Conservation (phyloP, 2,888 invertebrate species). For the Xanthia togata region DNA sequence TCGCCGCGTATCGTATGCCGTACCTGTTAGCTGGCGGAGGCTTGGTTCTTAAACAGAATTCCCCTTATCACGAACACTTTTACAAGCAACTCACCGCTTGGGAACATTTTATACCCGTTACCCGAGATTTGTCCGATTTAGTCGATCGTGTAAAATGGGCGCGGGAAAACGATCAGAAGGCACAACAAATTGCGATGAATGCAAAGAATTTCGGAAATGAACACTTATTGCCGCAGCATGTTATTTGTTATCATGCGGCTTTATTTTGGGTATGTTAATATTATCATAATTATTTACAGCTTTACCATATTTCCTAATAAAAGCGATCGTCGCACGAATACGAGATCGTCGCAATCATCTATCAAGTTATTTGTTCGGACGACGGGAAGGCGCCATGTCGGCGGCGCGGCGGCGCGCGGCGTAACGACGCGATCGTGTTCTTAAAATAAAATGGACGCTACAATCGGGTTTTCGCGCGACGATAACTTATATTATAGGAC, state of each 20-base stretch:
- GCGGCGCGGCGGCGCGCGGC: too few species aligned
- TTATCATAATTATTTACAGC: not conserved
- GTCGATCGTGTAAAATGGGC: conserved; percentile 95
- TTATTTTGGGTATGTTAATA: conserved; percentile 75
- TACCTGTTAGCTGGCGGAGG: conserved; percentile 97
- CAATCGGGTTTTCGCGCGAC: not conserved
- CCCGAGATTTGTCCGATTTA: conserved; percentile 95
- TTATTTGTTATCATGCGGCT: conserved; percentile 96
- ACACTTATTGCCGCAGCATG: conserved; percentile 95
- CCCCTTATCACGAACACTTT: conserved; percentile 98
- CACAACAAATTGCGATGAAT: conserved; percentile 91
- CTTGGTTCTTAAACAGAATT: conserved; percentile 97
- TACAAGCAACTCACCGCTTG: conserved; percentile 94
- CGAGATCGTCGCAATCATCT: not conserved
- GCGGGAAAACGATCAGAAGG: conserved; percentile 92
- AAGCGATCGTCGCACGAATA: not conserved
- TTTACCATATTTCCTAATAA: not conserved
- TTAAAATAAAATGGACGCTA: not conserved
- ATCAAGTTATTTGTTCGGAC: not conserved
- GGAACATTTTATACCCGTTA: conserved; percentile 96
- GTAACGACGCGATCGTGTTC: not conserved
- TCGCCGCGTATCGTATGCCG: conserved; percentile 98
- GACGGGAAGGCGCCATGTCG: not conserved
- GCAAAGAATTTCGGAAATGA: conserved; percentile 94
- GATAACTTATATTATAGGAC: not conserved